A percentile compares a stretch with the other conserved stretches of the same genome.
Evolutionary conservation across 2,113 vertebrate genomes (phyloP).

Genomic region (Trachemys scripta): DNA sequence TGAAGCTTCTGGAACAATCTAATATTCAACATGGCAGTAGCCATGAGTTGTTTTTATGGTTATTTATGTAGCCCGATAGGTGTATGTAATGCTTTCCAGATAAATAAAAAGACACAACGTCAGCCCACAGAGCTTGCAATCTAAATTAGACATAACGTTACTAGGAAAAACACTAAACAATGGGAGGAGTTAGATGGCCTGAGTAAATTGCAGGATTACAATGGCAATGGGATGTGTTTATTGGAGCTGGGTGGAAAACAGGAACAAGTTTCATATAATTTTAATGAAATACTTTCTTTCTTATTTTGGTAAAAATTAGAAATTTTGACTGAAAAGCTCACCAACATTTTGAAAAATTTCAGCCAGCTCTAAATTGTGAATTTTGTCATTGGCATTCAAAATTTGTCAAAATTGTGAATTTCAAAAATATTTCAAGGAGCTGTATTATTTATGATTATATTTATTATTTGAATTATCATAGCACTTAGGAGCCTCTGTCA

Average conservation of each 20-base stretch:
- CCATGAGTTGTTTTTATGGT: fast-evolving
- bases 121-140: background rate
- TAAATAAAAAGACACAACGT: conserved; percentile 11
- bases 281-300: background rate
- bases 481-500: background rate
- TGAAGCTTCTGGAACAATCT: background rate
- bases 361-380: background rate
- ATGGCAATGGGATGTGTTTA: background rate
- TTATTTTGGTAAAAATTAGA: background rate
- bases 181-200: background rate
- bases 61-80: fast-evolving
- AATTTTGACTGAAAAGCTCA: background rate
- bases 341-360: background rate
- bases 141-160: background rate
- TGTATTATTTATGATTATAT: background rate
- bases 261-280: background rate
- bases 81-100: background rate
- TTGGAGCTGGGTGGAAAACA: background rate
- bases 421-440: background rate
- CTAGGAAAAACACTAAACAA: background rate
- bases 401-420: background rate
- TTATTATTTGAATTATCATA: background rate
- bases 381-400: background rate
- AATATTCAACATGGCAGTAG: background rate
- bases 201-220: background rate